phyloP scores from a whole-genome alignment of 92 coral and sea anemone genomes.

The Pocillopora grandis region DNA sequence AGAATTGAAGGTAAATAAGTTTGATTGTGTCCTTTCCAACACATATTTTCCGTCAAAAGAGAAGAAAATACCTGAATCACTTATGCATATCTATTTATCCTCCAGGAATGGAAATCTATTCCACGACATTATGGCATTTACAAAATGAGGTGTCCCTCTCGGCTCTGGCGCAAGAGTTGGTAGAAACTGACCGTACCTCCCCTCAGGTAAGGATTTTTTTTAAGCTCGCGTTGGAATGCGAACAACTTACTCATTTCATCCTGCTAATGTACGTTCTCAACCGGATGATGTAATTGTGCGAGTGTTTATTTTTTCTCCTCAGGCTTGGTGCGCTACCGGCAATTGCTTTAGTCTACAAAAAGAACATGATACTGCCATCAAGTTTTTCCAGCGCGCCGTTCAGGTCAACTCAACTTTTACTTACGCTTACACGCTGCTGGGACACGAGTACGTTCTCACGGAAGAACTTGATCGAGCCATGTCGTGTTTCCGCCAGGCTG shows the following conservation, averaged over 20 bases:
- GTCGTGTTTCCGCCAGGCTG: slow-evolving; percentile 96
- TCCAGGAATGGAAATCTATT: slow-evolving; percentile 94
- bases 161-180: slow-evolving; percentile 93
- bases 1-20: slow-evolving; percentile 81
- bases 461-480: slow-evolving; percentile 97
- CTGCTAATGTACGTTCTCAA: slow-evolving; percentile 88
- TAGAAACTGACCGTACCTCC: slow-evolving; percentile 84
- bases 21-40: background rate
- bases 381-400: slow-evolving; percentile 98
- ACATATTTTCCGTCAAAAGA: background rate
- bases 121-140: slow-evolving; percentile 95
- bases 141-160: slow-evolving; percentile 95
- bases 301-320: background rate
- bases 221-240: background rate
- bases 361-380: slow-evolving; percentile 98
- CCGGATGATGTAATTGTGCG: slow-evolving; percentile 39
- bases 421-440: slow-evolving; percentile 93
- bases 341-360: slow-evolving; percentile 97
- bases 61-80: too few species aligned
- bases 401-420: slow-evolving; percentile 91
- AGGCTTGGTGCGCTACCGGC: slow-evolving; percentile 99
- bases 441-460: slow-evolving; percentile 93
- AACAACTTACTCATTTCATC: background rate
- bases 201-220: slow-evolving; percentile 67
- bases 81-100: background rate